Evolutionary conservation across 1,140 invertebrate species (phyloP), one percentile per base, ranked within the genome.

Genomic region (Diploscapter pachys): DNA sequence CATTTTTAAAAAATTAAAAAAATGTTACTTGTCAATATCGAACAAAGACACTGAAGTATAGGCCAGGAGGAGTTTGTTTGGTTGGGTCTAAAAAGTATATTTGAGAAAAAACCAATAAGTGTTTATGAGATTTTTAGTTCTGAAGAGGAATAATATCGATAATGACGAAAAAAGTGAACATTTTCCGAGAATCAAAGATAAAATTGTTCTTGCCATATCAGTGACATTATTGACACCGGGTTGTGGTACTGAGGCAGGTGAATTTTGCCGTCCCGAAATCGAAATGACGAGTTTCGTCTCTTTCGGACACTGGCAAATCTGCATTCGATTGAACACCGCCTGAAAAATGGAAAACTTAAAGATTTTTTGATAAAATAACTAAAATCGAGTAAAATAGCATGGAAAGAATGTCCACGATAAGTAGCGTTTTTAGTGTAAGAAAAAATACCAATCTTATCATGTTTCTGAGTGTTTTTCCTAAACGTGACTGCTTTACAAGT

Each of bases 1-100:
- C 4, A 3, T 66, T n/a, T n/a, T n/a, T 50, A 13, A 87, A 94
- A 62, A 59, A 59, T 48, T 67, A 78, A 51, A 49, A 65, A 52
- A 66, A 51, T 49, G 59, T 76, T 11, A 89, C 72, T 91, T 88
- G 6, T 92, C 92, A 81, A 78, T 50, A 49, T 70, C 68, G 74
- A 76, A 68, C 49, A 69, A 63, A 4, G 68, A 68, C 3, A 76
- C 59, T n/a, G 78, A 75, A 51, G 55, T 53, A 62, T 71, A 87
- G 64, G 72, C 65, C n/a, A 59, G 61, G 52, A 71, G 53, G 57
- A 69, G 49, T 63, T 66, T 51, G 48, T 59, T 70, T 78, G 55
- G 31, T 51, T 49, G 78, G 31, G 31, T 31, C 31, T 31, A 31
- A 31, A 31, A 31, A 31, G 31, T 31, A 31, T 31, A 31, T 31